Evolutionary conservation across 2,113 vertebrate species (phyloP).

Genomic region (Gymnorhina tibicen): DNA sequence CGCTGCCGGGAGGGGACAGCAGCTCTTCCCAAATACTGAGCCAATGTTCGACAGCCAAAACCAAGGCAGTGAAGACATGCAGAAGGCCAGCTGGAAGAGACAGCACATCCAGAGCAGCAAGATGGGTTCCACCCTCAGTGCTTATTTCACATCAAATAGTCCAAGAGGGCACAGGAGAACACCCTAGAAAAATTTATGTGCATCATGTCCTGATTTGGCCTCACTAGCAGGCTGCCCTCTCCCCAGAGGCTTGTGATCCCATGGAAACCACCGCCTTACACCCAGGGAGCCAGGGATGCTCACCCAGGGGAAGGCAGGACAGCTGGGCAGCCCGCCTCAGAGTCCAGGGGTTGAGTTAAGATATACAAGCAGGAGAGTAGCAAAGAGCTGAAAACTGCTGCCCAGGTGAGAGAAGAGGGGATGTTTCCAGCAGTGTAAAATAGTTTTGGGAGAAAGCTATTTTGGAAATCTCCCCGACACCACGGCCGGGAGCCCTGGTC

Average conservation of each 20-base stretch:
- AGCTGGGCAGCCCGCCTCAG: background rate
- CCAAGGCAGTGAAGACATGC: background rate
- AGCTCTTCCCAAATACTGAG: background rate
- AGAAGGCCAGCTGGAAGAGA: background rate
- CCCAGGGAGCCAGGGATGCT: background rate
- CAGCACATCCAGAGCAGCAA: background rate
- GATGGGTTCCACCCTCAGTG: background rate
- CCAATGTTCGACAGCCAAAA: rapidly evolving
- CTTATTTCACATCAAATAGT: background rate
- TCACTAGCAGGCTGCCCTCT: background rate
- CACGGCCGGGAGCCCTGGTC: rapidly evolving
- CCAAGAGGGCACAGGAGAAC: background rate
- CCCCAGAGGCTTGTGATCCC: background rate
- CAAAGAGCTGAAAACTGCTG: background rate
- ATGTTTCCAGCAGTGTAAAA: background rate
- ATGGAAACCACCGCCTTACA: rapidly evolving
- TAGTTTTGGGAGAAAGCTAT: background rate
- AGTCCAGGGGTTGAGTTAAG: background rate
- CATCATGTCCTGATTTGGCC: background rate
- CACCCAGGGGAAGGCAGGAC: background rate
- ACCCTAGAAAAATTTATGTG: background rate
- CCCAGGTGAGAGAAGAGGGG: background rate
- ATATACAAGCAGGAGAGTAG: background rate
- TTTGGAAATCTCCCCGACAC: background rate
- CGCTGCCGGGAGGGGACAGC: rapidly evolving